A percentile compares a stretch with the other conserved stretches of the same genome.
phyloP scores from a whole-genome alignment of 2,113 vertebrate genomes.

The Plecturocebus donacophilus region DNA sequence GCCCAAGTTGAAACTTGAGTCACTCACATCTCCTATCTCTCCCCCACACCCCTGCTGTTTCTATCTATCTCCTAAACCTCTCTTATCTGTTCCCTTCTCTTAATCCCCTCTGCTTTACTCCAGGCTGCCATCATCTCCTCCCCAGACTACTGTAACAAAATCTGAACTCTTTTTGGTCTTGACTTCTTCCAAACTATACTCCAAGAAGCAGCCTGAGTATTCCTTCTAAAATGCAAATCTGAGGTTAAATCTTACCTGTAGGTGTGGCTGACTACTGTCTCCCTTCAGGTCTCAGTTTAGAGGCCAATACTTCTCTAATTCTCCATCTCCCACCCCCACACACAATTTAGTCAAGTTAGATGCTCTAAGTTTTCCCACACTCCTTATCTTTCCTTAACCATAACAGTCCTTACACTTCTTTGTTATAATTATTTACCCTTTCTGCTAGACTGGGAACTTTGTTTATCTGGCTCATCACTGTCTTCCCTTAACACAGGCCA shows the following conservation, averaged over 20 bases:
- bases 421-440: conserved; percentile 60
- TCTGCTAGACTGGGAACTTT: conserved; percentile 39
- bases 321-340: neutral
- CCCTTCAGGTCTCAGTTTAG: neutral
- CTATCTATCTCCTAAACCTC: conserved; percentile 10
- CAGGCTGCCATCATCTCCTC: neutral
- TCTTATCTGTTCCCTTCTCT: conserved; percentile 37
- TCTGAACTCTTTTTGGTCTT: neutral
- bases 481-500: neutral
- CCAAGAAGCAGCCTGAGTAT: neutral
- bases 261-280: neutral
- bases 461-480: conserved; percentile 13
- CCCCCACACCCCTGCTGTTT: neutral
- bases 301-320: neutral
- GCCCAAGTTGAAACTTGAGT: conserved; percentile 35
- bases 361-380: conserved; percentile 43
- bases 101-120: conserved; percentile 17
- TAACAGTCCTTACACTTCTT: conserved; percentile 56
- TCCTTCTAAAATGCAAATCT: conserved; percentile 54
- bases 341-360: conserved; percentile 31
- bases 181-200: neutral
- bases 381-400: conserved; percentile 62
- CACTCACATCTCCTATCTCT: neutral
- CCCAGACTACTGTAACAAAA: conserved; percentile 37
- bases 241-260: neutral